Conservation (phyloP, 2,797 vertebrate genomes). For the Trichosurus vulpecula region DNA sequence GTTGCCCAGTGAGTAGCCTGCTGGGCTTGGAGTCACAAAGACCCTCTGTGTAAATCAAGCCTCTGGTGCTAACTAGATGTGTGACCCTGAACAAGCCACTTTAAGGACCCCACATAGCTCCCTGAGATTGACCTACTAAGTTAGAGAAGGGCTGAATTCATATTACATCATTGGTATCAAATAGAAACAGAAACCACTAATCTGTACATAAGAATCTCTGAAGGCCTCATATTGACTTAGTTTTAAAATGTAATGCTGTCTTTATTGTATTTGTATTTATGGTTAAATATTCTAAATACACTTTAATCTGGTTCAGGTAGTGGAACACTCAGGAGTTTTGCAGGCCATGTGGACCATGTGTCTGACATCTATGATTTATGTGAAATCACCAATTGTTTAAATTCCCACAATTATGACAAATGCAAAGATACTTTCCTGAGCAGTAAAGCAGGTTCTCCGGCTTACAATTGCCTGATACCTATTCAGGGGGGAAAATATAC, state of each 20-base stretch:
- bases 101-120: neutral
- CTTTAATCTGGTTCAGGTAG: neutral
- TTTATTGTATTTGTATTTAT: neutral
- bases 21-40: neutral
- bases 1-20: neutral
- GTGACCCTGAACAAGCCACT: neutral
- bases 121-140: neutral
- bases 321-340: neutral
- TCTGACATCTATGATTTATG: neutral
- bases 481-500: neutral
- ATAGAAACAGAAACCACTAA: neutral
- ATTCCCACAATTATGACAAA: neutral
- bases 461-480: neutral
- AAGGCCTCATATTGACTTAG: neutral
- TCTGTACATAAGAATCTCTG: neutral
- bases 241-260: neutral
- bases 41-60: neutral
- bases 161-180: neutral
- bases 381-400: neutral
- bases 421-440: neutral
- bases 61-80: neutral
- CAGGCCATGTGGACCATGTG: neutral
- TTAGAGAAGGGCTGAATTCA: neutral
- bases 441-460: neutral
- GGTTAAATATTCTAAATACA: neutral